phyloP scores from a whole-genome alignment of 2,113 vertebrate genomes.

The Dasypus novemcinctus region DNA sequence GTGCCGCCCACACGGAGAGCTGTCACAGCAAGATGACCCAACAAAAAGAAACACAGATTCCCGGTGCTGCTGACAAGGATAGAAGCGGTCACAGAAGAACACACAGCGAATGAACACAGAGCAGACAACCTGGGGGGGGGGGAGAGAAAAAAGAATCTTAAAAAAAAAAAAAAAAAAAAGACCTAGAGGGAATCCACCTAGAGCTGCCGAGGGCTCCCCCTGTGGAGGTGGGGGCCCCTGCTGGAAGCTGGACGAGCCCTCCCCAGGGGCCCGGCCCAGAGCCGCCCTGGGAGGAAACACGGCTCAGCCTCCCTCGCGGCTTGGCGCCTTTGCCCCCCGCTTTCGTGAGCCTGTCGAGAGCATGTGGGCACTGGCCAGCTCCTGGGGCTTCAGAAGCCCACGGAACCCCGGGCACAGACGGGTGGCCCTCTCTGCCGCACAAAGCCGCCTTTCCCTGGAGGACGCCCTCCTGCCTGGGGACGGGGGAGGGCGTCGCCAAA shows the following conservation, averaged over 20 bases:
- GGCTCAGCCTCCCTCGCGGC: neutral
- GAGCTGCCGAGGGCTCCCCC: neutral
- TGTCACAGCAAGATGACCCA: no score
- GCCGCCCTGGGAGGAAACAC: neutral
- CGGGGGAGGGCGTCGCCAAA: neutral
- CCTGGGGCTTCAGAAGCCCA: neutral
- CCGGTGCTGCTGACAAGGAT: no score
- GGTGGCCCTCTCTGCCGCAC: neutral
- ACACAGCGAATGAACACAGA: no score
- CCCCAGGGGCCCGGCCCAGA: neutral
- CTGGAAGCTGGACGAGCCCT: neutral
- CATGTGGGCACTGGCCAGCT: neutral
- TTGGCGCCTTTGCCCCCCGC: neutral
- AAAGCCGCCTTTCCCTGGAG: slow-evolving; percentile 16
- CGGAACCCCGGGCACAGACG: neutral
- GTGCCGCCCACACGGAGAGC: no score
- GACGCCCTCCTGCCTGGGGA: neutral
- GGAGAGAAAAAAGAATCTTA: no score
- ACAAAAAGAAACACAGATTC: no score
- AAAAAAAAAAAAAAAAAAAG: no score
- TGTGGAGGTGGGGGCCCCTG: neutral
- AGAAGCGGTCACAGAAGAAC: no score
- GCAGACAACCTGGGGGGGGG: neutral
- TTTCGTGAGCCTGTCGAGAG: neutral
- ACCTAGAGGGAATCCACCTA: neutral